Conservation (phyloP, 1,140 invertebrate species). For the Tetranychus urticae region DNA sequence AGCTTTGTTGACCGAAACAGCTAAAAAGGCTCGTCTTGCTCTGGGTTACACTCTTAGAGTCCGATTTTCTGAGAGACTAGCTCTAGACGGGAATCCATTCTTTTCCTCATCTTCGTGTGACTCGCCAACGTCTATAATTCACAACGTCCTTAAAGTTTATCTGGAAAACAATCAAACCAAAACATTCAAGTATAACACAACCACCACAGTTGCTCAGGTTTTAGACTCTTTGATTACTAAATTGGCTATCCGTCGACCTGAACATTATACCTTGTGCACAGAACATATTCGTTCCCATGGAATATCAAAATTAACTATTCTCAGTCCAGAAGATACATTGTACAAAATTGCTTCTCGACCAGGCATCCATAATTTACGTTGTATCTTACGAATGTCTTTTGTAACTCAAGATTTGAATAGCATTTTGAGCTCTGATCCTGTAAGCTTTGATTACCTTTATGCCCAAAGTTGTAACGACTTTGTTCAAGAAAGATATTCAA, state of each 20-base stretch:
- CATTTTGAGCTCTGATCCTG: slow-evolving; percentile 49
- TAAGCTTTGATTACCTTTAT: slow-evolving; percentile 73
- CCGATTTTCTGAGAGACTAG: slow-evolving; percentile 61
- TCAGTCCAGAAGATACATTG: slow-evolving; percentile 48
- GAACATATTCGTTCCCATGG: slow-evolving; percentile 66
- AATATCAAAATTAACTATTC: slow-evolving; percentile 52
- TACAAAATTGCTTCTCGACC: slow-evolving; percentile 56
- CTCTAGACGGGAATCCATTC: slow-evolving; percentile 44
- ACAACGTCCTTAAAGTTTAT: slow-evolving; percentile 67
- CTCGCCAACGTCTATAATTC: slow-evolving; percentile 40
- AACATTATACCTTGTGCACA: slow-evolving; percentile 64
- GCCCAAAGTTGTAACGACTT: slow-evolving; percentile 75
- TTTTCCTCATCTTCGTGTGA: slow-evolving; percentile 28
- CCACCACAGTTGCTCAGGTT: slow-evolving; percentile 66
- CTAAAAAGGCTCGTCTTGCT: slow-evolving; percentile 53
- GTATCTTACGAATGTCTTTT: slow-evolving; percentile 63
- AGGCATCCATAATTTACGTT: slow-evolving; percentile 61
- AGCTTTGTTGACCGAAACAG: slow-evolving; percentile 49
- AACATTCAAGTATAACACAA: slow-evolving; percentile 75
- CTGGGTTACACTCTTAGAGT: slow-evolving; percentile 50
- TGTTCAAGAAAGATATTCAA: slow-evolving; percentile 62
- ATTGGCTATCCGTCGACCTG: slow-evolving; percentile 45
- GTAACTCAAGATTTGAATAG: slow-evolving; percentile 45
- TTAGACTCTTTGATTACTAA: slow-evolving; percentile 59
- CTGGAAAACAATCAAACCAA: slow-evolving; percentile 71